Percentiles rank a stretch among this genome's conserved stretches.
These are phyloP conservation scores for Seriola rivoliana DNA, from an alignment of 2,113 vertebrate species.

Conservation along the genomic window DNA sequence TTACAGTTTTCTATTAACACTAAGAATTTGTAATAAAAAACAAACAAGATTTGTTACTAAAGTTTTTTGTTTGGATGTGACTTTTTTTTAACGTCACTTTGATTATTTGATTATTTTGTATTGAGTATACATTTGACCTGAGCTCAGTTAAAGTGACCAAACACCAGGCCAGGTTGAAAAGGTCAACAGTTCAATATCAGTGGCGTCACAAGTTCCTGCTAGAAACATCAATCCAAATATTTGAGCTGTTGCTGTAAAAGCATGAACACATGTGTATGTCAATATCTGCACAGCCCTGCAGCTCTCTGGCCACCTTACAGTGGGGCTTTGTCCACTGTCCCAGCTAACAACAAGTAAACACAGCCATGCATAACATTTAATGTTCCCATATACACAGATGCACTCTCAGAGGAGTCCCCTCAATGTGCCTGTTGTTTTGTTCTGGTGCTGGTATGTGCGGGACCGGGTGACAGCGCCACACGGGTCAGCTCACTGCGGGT, in stretches of 20 bases:
- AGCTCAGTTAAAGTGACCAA: neutral
- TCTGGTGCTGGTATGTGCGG: slow-evolving; percentile 68
- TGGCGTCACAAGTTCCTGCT: neutral
- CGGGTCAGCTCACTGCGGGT: slow-evolving; percentile 68
- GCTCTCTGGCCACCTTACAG: slow-evolving; percentile 51
- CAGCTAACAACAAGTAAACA: slow-evolving; percentile 44
- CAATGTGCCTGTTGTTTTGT: slow-evolving; percentile 79
- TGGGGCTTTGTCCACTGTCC: slow-evolving; percentile 67
- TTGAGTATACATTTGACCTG: neutral
- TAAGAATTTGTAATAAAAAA: too few relatives aligned
- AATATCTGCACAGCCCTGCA: neutral
- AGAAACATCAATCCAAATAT: slow-evolving; percentile 34
- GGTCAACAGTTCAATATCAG: neutral
- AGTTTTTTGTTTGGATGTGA: too few relatives aligned
- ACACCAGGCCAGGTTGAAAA: neutral
- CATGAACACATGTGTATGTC: neutral
- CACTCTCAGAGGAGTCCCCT: slow-evolving; percentile 36
- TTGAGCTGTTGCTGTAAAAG: slow-evolving; percentile 17
- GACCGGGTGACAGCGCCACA: slow-evolving; percentile 65
- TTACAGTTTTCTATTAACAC: neutral
- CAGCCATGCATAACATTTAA: slow-evolving; percentile 68
- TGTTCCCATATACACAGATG: slow-evolving; percentile 44
- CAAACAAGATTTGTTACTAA: too few relatives aligned
- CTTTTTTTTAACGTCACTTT: neutral
- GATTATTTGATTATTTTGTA: too few relatives aligned